Evolutionary conservation across 2,113 vertebrate species (phyloP).

Genomic region (Quiscalus mexicanus): DNA sequence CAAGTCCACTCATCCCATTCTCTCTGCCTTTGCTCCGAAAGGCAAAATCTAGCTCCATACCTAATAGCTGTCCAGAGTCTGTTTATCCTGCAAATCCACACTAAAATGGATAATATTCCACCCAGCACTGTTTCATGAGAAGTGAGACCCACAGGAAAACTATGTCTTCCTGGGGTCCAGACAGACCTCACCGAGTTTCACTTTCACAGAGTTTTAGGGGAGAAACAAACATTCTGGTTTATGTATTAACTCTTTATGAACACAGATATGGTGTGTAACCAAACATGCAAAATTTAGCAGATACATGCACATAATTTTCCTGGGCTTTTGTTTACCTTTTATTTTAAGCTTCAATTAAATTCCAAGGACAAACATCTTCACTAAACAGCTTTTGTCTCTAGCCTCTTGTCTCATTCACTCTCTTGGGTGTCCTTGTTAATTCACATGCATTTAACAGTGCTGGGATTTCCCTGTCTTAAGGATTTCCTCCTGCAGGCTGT

Average conservation of each 20-base stretch:
- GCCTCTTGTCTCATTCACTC: background rate
- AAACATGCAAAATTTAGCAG: background rate
- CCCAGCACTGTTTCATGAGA: background rate
- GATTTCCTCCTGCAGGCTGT: slow-evolving; percentile 8
- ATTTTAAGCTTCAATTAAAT: background rate
- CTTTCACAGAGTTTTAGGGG: background rate
- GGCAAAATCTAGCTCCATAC: background rate
- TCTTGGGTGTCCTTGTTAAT: background rate
- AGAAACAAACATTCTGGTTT: background rate
- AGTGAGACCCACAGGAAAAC: background rate
- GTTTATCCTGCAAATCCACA: background rate
- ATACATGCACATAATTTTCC: background rate
- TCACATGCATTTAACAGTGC: background rate
- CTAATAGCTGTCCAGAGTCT: background rate
- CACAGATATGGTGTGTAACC: background rate
- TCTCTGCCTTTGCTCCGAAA: background rate
- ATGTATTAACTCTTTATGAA: background rate
- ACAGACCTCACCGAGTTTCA: background rate
- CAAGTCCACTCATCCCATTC: background rate
- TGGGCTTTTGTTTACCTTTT: background rate
- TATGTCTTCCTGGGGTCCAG: background rate
- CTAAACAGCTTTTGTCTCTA: background rate
- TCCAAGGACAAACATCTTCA: background rate
- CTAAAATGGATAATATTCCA: background rate
- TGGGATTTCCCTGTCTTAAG: background rate